Evolutionary conservation across 2,888 invertebrate genomes (phyloP), one percentile per base, ranked within the genome.

Genomic region (Drosophila nr. fundita): DNA sequence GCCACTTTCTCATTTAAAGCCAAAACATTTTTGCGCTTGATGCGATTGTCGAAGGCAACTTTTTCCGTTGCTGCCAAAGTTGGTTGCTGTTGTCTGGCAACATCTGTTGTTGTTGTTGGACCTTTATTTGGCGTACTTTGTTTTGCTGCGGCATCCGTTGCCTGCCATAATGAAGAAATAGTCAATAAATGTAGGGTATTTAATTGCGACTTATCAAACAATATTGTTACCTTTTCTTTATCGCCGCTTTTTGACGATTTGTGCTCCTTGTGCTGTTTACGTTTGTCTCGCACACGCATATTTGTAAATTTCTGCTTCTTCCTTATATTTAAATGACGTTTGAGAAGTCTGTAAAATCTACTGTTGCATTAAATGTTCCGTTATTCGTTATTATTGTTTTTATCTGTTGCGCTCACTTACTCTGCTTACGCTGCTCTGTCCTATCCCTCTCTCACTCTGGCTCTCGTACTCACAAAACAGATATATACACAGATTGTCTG

Each of bases 1-100:
- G 92, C 91, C 30, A 92, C 92, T 71, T 92, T 92, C 59, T 92
- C 92, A 57, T 92, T 92, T 1, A 92, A 71, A 0, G 92, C 92
- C 48, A 92, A 76, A 4, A 92, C 91, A 78, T 92, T 92, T 68
- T 92, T 92, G 0, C 92, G 91, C 59, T 92, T 92, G 49, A 92
- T 92, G 55, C 92, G 92, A 69, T 92, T 92, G 61, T 92, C 92
- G 53, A 91, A 92, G 30, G 88, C 84, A 8, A 91, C 84, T 66
- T 91, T 92, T 55, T 91, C 90, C 30, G 85, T 59, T 0, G 83
- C 66, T 29, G 82, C 74, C 66, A 90, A 78, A 36, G 61, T 55
- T n/a, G 75, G 38, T 27, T 60, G 53, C 18, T 60, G 66, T 67
- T 67, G 45, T 24, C 15, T 45, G 24, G 15, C 45, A 45, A 45